Conservation (phyloP, 2,888 invertebrate species). For the Eupelmus urozonus region DNA sequence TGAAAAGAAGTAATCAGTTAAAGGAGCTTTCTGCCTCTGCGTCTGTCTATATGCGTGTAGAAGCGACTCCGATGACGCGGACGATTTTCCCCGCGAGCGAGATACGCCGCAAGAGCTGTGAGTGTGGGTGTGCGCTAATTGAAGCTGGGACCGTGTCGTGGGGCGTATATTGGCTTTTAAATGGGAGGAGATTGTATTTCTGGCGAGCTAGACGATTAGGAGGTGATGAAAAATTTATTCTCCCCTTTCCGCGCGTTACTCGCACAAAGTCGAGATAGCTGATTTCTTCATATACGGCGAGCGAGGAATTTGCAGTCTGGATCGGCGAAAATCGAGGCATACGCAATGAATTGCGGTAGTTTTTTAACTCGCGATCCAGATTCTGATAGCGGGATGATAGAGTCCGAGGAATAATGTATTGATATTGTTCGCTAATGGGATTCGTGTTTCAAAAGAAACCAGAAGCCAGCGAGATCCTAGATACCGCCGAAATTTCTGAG, state of each 20-base stretch:
- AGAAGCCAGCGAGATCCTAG: no score
- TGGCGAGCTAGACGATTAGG: background rate
- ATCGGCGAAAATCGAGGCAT: background rate
- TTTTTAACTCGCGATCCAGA: no score
- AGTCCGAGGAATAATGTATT: no score
- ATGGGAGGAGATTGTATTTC: background rate
- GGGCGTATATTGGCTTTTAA: background rate
- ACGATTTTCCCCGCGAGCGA: background rate
- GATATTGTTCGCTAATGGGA: no score
- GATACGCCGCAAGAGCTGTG: background rate
- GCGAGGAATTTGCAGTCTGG: background rate
- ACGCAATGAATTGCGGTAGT: no score
- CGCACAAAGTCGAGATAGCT: background rate
- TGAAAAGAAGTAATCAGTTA: constrained; percentile 40
- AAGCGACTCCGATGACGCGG: constrained; percentile 3
- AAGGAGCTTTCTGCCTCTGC: background rate
- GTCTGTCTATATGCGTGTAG: background rate
- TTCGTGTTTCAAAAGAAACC: no score
- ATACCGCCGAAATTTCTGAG: no score
- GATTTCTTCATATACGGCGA: no score
- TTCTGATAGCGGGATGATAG: no score
- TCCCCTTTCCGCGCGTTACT: background rate
- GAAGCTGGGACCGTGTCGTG: background rate
- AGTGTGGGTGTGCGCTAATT: constrained; percentile 2
- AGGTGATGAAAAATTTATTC: background rate